A percentile compares a stretch with the other conserved stretches of the same genome.
These are phyloP conservation scores for Gyps fulvus DNA, from an alignment of 2,113 vertebrate genomes.

Conservation along the genomic window DNA sequence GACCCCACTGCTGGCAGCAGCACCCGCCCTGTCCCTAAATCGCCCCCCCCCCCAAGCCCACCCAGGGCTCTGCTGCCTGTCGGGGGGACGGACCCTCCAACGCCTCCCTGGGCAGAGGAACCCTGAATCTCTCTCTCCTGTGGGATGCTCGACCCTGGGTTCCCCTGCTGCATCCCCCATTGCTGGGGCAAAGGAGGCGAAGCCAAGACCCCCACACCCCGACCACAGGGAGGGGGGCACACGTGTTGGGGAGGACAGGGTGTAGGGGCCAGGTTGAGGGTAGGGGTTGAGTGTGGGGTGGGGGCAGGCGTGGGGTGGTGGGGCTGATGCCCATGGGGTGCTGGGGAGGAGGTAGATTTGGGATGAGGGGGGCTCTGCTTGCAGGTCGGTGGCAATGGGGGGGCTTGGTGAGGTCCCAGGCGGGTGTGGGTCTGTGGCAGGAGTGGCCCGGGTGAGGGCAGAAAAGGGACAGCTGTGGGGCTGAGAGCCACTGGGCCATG, in stretches of 20 bases:
- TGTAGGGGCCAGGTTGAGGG: background rate
- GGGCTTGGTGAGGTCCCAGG: too few species aligned
- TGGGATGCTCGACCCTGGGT: background rate
- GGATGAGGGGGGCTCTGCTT: too few species aligned
- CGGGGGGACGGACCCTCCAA: background rate
- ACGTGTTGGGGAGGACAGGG: background rate
- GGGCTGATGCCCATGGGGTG: too few species aligned
- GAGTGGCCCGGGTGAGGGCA: too few species aligned
- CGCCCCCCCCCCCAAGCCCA: too few species aligned
- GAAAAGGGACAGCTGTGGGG: too few species aligned
- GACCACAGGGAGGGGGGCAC: fast-evolving
- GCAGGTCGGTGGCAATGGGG: too few species aligned
- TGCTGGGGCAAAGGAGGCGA: fast-evolving
- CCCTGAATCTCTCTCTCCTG: background rate
- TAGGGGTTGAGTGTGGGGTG: background rate
- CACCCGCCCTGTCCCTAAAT: background rate
- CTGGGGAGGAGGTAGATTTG: too few species aligned
- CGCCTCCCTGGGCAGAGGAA: fast-evolving
- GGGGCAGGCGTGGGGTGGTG: too few species aligned
- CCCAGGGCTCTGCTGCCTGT: background rate
- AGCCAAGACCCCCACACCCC: background rate
- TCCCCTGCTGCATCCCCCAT: background rate
- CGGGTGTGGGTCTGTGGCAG: too few species aligned
- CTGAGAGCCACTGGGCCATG: too few species aligned
- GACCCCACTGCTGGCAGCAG: background rate